Evolutionary conservation across 2,797 vertebrate genomes (phyloP), one percentile per base, ranked within the genome.

Genomic region (Kryptolebias ocellatus): DNA sequence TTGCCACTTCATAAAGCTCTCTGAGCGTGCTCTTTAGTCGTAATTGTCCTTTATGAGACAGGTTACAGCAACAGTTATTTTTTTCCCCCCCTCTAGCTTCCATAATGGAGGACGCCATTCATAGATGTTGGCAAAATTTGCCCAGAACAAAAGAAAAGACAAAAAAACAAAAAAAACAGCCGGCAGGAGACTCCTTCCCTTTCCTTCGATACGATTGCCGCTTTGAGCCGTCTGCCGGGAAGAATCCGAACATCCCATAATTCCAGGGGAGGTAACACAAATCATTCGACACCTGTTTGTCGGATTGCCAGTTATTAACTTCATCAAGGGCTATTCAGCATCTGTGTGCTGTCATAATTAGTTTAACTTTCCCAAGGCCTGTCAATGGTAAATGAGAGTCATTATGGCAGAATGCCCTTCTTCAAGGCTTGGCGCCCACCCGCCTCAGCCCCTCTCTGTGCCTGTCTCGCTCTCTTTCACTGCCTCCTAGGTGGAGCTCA

Each of bases 301-400:
- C 90, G 88, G 89, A 93, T 92, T 92, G 92, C 90, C 73, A 75
- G 90, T 93, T 92, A 94, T 92, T 93, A 93, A 93, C 88, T 92
- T 93, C 92, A 94, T 94, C 90, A 94, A 93, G 90, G 90, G 90
- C 92, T 92, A 93, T 93, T 95, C 91, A 93, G 87, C 92, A 90
- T 90, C 91, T 91, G 92, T 88, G 88, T 87, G 87, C 88, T 88
- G 89, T 90, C 91, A 92, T 94, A 94, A 94, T 94, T 93, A 93
- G 92, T 92, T 92, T 90, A 90, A 90, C 87, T 90, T 93, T 94
- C 89, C 90, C 88, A 89, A 90, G 84, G 90, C 90, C 91, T 87
- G 90, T 93, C 90, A 92, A 84, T 92, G 88, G 91, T 90, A 92
- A 94, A 93, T 93, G 90, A 91, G 92, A 89, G 90, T 90, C 88